Base-by-base conservation (phyloP, 2,113 vertebrate species). In the Forbesichthys agassizii region DNA sequence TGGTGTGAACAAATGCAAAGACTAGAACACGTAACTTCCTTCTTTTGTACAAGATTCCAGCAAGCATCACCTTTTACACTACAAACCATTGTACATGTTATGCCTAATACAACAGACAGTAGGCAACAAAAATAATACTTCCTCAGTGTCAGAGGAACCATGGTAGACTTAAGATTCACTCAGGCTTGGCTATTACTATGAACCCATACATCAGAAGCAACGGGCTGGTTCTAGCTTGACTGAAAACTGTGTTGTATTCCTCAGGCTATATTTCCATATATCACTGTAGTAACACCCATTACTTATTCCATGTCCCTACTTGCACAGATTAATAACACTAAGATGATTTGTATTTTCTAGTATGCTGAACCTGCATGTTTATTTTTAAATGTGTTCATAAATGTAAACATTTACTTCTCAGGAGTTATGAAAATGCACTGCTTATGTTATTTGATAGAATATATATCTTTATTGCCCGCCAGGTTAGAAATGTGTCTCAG, bases 301-400 rank as follows among this genome's bases (percentile, higher is more conserved):
- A 67, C 69, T 27, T 65, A 79, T 61, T 48, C 13, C 48, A 33
- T 14, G 27, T 78, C 60, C 42, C 69, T 6, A n/a, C 69, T 61
- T 79, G 51, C 48, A 68, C 51, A 77, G 77, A 80, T 74, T 63
- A 88, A 74, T 48, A 20, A 71, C 80, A 70, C 60, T 79, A 53
- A 51, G 73, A 81, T 61, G 68, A 47, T 83, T 82, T 84, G 58
- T 84, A 80, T 70, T 78, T 75, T 46, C 53, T 64, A 60, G 74
- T 78, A 82, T 83, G 77, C 74, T 80, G 84, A 54, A 48, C 54
- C 5, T n/a, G 52, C 16, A 10, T 51, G 57, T 74, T 36, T 63
- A 27, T 69, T 74, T 73, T 33, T 61, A 56, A 42, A 49, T 71
- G 67, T 77, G 73, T 52, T 69, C 62, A 74, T 59, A n/a, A 57